Evolutionary conservation across 2,888 invertebrate species (phyloP).

Genomic region (Hoplodrina ambigua): DNA sequence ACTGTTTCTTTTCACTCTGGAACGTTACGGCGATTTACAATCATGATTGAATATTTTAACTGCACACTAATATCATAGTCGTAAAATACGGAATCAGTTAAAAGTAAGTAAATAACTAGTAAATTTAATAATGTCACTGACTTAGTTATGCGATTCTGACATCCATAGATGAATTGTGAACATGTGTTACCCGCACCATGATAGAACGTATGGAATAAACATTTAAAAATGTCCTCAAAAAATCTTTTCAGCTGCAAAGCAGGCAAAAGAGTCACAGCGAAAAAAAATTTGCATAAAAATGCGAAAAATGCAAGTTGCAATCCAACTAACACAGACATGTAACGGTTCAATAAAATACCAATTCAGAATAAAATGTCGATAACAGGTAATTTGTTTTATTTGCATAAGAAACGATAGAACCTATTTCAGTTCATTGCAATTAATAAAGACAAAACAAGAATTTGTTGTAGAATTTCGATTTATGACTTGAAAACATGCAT

Average conservation of each 20-base stretch:
- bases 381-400: constrained; percentile 34
- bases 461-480: constrained; percentile 14
- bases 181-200: no score
- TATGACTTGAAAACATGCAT: constrained; percentile 25
- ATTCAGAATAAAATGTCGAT: constrained; percentile 15
- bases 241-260: background rate
- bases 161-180: no score
- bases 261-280: background rate
- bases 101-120: no score
- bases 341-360: constrained; percentile 32
- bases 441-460: constrained; percentile 22
- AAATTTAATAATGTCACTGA: no score
- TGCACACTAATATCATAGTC: no score
- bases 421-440: constrained; percentile 21
- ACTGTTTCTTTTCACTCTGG: no score
- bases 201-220: no score
- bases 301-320: constrained; percentile 14
- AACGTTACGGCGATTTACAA: no score
- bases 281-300: constrained; percentile 14
- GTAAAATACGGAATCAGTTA: no score
- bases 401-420: constrained; percentile 34
- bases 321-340: constrained; percentile 8
- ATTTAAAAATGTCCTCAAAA: no score
- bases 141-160: no score
- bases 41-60: no score